These are phyloP conservation scores for Rhagonycha fulva DNA, from an alignment of 2,888 invertebrate genomes.

Conservation along the genomic window DNA sequence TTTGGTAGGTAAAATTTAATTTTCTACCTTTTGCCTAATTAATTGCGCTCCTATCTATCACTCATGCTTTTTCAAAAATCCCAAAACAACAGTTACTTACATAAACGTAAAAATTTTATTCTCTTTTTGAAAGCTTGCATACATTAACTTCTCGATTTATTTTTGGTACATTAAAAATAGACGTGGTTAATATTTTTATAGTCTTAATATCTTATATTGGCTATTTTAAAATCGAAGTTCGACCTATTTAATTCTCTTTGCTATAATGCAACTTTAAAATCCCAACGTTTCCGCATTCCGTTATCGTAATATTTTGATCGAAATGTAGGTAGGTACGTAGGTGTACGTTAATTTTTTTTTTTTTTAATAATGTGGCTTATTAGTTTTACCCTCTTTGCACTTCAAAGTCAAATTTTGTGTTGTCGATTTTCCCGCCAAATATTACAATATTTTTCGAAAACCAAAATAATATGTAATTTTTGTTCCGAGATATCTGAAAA, in stretches of 20 bases:
- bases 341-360: too few species aligned
- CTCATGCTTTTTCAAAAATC: neutral
- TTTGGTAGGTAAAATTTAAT: constrained; percentile 13
- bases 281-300: neutral
- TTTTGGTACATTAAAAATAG: neutral
- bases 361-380: too few species aligned
- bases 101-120: neutral
- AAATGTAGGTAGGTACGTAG: neutral
- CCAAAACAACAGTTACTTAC: neutral
- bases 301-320: neutral
- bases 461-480: neutral
- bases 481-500: neutral
- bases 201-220: neutral
- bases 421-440: neutral
- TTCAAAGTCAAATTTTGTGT: too few species aligned
- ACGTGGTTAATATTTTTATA: neutral
- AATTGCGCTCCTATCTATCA: neutral
- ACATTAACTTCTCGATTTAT: neutral
- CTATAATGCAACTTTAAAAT: neutral
- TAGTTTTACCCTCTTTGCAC: neutral
- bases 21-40: neutral
- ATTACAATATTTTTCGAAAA: neutral
- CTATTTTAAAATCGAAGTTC: constrained; percentile 1
- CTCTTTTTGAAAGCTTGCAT: neutral
- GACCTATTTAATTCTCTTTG: constrained; percentile 2